Evolutionary conservation across 2,797 vertebrate species (phyloP).

Genomic region (Nothura maculosa): DNA sequence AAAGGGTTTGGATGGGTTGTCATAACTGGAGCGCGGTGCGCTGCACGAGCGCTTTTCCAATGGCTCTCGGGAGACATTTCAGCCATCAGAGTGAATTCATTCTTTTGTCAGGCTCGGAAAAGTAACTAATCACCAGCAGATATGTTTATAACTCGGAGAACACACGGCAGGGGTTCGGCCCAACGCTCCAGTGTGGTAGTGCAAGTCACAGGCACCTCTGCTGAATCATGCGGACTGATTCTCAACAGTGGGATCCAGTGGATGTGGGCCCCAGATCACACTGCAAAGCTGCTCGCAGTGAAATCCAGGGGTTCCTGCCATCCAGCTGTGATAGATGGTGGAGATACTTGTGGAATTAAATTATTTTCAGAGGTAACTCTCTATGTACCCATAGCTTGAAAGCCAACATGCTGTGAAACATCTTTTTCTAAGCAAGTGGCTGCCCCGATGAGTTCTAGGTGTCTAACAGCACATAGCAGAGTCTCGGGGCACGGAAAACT

Average conservation of each 20-base stretch:
- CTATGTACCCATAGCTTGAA: not conserved
- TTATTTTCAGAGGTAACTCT: slow-evolving; percentile 27
- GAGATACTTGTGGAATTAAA: slow-evolving; percentile 33
- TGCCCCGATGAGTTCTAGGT: not conserved
- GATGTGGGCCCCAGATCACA: not conserved
- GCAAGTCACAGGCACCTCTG: slow-evolving; percentile 20
- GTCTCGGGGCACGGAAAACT: accelerated
- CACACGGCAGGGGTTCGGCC: not conserved
- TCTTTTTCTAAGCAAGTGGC: not conserved
- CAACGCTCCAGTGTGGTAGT: not conserved
- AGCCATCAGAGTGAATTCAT: slow-evolving; percentile 50
- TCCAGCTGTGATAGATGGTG: not conserved
- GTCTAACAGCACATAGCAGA: not conserved
- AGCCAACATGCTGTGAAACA: not conserved
- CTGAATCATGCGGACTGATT: not conserved
- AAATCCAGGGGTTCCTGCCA: slow-evolving; percentile 39
- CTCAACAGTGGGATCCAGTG: not conserved
- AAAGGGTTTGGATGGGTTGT: slow-evolving; percentile 36
- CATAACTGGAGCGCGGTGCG: slow-evolving; percentile 32
- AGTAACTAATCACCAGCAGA: slow-evolving; percentile 44
- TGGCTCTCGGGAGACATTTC: slow-evolving; percentile 47
- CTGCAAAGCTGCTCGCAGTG: not conserved
- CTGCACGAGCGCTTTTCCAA: slow-evolving; percentile 20
- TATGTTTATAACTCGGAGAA: slow-evolving; percentile 47
- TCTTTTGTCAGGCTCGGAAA: slow-evolving; percentile 60